Conservation (phyloP, 1,140 invertebrate species). For the Conus ventricosus region DNA sequence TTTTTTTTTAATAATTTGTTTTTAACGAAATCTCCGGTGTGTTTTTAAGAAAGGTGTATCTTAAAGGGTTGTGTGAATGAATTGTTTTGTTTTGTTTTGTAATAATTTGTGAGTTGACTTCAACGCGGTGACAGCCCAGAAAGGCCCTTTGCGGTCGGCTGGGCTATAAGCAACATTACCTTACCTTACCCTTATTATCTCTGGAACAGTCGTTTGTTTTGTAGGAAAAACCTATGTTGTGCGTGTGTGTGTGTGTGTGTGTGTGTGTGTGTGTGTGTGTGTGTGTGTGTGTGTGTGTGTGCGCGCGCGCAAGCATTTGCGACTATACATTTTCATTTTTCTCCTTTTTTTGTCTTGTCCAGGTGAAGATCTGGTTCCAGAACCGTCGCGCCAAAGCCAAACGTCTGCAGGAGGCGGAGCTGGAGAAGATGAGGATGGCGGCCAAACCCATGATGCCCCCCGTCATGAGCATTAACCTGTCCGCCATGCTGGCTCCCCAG, state of each 20-base stretch:
- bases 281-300: neutral
- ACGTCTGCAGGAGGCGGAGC: conserved; percentile 92
- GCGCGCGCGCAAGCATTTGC: neutral
- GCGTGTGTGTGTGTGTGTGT: neutral
- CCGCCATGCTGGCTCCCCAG: conserved; percentile 49
- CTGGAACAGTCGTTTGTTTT: too few species aligned
- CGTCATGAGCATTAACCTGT: conserved; percentile 69
- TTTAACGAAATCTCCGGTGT: too few species aligned
- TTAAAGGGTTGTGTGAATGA: too few species aligned
- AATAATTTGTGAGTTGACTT: too few species aligned
- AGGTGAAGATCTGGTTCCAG: conserved; percentile 96
- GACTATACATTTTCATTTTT: neutral
- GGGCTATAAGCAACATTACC: too few species aligned
- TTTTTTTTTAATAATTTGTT: too few species aligned
- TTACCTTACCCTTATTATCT: too few species aligned
- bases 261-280: neutral
- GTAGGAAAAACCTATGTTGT: too few species aligned
- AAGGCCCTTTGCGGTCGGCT: too few species aligned
- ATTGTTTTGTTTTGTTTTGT: too few species aligned
- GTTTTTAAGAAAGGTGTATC: too few species aligned
- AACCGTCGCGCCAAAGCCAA: conserved; percentile 96
- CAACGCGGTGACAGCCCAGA: too few species aligned
- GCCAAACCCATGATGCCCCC: conserved; percentile 73
- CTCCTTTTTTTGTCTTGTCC: neutral
- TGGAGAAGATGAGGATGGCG: conserved; percentile 79